A percentile compares a stretch with the other conserved stretches of the same genome.
These are phyloP conservation scores for Sebastes minor DNA, from an alignment of 2,797 vertebrate genomes.

Conservation along the genomic window DNA sequence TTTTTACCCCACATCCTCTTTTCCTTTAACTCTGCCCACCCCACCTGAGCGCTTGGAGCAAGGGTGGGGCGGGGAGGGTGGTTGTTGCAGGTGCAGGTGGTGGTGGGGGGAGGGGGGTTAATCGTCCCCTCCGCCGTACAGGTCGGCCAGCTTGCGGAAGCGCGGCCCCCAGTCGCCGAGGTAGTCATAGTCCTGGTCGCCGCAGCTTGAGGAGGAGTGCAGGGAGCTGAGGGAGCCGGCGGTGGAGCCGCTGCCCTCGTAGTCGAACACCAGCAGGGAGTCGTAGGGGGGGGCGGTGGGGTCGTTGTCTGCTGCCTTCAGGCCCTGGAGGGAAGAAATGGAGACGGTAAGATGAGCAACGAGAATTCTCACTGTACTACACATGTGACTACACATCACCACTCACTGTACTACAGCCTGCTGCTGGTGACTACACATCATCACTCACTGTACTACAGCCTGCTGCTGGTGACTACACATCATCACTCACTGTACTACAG, in stretches of 20 bases:
- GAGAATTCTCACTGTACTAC: neutral
- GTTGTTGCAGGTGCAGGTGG: neutral
- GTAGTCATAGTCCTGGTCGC: constrained; percentile 98
- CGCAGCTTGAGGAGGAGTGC: constrained; percentile 94
- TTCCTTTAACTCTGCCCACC: neutral
- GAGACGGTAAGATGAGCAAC: neutral
- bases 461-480: no score
- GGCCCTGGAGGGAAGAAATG: constrained; percentile 82
- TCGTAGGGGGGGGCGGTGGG: constrained; percentile 97
- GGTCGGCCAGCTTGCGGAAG: constrained; percentile 97
- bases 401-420: no score
- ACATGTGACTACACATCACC: no score
- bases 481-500: no score
- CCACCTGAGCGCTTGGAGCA: constrained; percentile 12
- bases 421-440: no score
- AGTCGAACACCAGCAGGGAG: constrained; percentile 97
- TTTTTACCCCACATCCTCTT: constrained; percentile 6
- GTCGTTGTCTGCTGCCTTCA: constrained; percentile 96
- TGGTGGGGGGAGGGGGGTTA: constrained; percentile 50
- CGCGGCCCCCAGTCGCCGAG: constrained; percentile 98
- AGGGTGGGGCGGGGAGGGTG: neutral
- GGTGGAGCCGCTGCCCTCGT: constrained; percentile 95
- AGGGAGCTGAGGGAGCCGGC: constrained; percentile 98
- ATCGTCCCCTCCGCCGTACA: constrained; percentile 95
- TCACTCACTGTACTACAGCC: no score